These are phyloP conservation scores for Leptodactylus fallax DNA, from an alignment of 2,797 vertebrate genomes.

Conservation along the genomic window DNA sequence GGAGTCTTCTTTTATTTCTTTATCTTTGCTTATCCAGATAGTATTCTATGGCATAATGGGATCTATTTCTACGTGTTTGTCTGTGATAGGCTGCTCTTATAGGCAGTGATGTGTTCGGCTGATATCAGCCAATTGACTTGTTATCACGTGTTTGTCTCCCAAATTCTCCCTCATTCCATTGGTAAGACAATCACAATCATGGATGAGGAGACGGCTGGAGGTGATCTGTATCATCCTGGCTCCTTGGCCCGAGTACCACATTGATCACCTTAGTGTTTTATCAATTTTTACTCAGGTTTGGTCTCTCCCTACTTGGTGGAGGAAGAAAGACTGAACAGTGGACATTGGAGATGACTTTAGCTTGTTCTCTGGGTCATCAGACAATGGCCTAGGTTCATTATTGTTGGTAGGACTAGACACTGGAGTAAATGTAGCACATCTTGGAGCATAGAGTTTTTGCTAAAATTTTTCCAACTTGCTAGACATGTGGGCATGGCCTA, in stretches of 20 bases:
- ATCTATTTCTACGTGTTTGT: constrained; percentile 1
- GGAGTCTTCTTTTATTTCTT: not conserved
- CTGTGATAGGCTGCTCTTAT: not conserved
- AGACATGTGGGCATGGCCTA: too few relatives aligned
- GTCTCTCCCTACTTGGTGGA: too few relatives aligned
- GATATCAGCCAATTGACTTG: constrained; percentile 25
- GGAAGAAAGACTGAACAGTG: too few relatives aligned
- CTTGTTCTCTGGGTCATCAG: too few relatives aligned
- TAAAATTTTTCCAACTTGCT: too few relatives aligned
- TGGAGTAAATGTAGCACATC: too few relatives aligned
- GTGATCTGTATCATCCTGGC: not conserved
- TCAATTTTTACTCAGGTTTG: too few relatives aligned
- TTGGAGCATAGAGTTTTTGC: too few relatives aligned
- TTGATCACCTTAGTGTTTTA: not conserved
- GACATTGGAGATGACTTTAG: too few relatives aligned
- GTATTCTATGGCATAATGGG: constrained; percentile 5
- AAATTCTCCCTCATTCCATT: not conserved
- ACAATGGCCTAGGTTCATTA: too few relatives aligned
- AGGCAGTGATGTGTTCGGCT: not conserved
- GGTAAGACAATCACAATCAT: not conserved
- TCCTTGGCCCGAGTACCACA: not conserved
- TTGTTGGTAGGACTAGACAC: too few relatives aligned
- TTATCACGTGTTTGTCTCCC: constrained; percentile 13
- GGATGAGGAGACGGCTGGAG: not conserved
- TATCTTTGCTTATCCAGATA: constrained; percentile 16